Evolutionary conservation across 2,797 vertebrate genomes (phyloP).

Genomic region (Enteromius viviparus): DNA sequence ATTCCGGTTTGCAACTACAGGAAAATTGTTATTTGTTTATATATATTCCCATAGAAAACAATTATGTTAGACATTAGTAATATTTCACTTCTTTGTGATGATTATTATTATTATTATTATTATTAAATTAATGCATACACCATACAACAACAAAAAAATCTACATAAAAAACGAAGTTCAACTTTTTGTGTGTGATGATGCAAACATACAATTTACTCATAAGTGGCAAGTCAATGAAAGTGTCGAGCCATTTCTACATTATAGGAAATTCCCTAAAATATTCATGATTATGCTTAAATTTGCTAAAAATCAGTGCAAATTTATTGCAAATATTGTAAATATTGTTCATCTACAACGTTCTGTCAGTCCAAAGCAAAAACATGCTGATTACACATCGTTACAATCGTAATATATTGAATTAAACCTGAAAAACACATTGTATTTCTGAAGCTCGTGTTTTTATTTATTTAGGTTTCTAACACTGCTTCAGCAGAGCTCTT

Average conservation of each 20-base stretch:
- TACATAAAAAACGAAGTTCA: too few relatives aligned
- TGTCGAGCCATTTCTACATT: neutral
- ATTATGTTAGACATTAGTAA: neutral
- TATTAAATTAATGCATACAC: too few relatives aligned
- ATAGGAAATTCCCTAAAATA: neutral
- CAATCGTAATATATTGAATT: neutral
- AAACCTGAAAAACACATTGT: neutral
- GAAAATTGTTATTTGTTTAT: neutral
- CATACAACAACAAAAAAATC: too few relatives aligned
- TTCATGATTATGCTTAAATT: neutral
- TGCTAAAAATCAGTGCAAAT: neutral
- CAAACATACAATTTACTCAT: too few relatives aligned
- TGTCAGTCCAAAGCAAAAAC: neutral
- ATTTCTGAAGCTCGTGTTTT: conserved; percentile 4
- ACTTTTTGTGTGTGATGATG: too few relatives aligned
- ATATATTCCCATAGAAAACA: neutral
- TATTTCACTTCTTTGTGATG: neutral
- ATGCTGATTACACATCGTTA: neutral
- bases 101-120: too few relatives aligned
- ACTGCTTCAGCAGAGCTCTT: neutral
- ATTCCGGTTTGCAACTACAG: neutral
- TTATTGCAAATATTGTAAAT: neutral
- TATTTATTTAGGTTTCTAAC: conserved; percentile 3
- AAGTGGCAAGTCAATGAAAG: neutral
- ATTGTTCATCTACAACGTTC: neutral